Evolutionary conservation across 2,797 vertebrate species (phyloP), one percentile per base, ranked within the genome.

Genomic region (Lepilemur ruficaudatus): DNA sequence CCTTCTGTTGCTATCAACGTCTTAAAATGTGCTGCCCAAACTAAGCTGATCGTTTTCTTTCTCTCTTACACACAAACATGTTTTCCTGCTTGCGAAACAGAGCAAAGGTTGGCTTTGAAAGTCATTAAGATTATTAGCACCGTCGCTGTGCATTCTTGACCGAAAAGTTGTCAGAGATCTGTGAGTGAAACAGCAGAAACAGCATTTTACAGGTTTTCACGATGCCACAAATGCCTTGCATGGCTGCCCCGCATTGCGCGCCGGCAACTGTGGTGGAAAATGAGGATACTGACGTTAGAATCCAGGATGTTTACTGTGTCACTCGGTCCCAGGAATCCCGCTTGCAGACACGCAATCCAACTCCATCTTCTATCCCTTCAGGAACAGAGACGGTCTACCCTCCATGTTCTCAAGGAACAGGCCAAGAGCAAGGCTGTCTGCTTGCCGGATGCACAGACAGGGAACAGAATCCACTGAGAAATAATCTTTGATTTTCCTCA

Each of bases 161-260:
- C 35, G 46, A 23, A 52, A 81, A 7, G 7, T 55, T 63, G 63
- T 83, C 46, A 61, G 80, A 67, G 28, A 90, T 22, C 38, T 12
- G 50, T 12, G 18, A 65, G 15, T 7, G 8, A 43, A 80, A 76
- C 38, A 35, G 8, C 35, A 43, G 41, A 79, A 41, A 41, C 17
- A 50, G 57, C 32, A 32, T 69, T 69, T 55, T 35, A 8, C 1
- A 2, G 11, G n/a, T 84, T 81, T 78, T 72, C 35, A 30, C n/a
- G 12, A 0, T 14, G 59, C 15, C 61, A 23, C 43, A 46, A 5
- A 43, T 32, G 18, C 0, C 28, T 10, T 11, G 23, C 0, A 0
- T 69, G 12, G 50, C 22, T 6, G 11, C n/a, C 67, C 30, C 14
- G 10, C 13, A 28, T 17, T n/a, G 20, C 13, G 41, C 4, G 2